Percentiles rank a stretch among this genome's conserved stretches.
phyloP scores from a whole-genome alignment of 2,797 vertebrate species.

The Serranus cabrilla region DNA sequence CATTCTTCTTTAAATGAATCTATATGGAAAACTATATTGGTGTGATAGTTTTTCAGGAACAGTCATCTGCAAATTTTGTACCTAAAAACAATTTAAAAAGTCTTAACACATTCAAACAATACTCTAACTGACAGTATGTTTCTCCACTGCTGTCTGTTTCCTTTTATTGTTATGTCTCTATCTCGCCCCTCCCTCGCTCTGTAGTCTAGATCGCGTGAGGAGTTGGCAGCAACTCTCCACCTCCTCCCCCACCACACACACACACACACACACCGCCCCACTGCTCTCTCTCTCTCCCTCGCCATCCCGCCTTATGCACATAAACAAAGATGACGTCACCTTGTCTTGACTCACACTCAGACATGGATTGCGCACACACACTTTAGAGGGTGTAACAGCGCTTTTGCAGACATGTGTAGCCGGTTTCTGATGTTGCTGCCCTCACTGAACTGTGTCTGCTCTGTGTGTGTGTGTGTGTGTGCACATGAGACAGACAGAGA shows the following conservation, averaged over 20 bases:
- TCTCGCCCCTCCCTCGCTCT: constrained; percentile 30
- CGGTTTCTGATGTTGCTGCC: constrained; percentile 39
- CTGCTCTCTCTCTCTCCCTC: constrained; percentile 28
- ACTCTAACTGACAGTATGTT: background rate
- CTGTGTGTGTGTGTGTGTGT: background rate
- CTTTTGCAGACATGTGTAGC: constrained; percentile 39
- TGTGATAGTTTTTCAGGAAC: background rate
- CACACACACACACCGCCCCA: constrained; percentile 21
- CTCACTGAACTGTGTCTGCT: constrained; percentile 19
- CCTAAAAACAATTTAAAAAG: background rate
- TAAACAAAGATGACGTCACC: constrained; percentile 79
- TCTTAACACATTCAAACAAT: background rate
- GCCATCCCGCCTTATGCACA: constrained; percentile 62
- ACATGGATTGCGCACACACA: constrained; percentile 14
- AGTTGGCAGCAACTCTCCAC: constrained; percentile 40
- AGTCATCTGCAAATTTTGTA: background rate
- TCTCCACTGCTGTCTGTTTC: constrained; percentile 1
- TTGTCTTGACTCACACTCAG: constrained; percentile 46
- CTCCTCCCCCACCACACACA: constrained; percentile 4
- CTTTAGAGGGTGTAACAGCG: constrained; percentile 34
- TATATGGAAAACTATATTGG: background rate
- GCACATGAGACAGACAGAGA: constrained; percentile 14
- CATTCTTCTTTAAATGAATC: background rate
- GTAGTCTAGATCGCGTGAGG: constrained; percentile 60
- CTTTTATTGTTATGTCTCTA: constrained; percentile 47